Evolutionary conservation across 2,113 vertebrate species (phyloP), one percentile per base, ranked within the genome.

Genomic region (Leptosomus discolor): DNA sequence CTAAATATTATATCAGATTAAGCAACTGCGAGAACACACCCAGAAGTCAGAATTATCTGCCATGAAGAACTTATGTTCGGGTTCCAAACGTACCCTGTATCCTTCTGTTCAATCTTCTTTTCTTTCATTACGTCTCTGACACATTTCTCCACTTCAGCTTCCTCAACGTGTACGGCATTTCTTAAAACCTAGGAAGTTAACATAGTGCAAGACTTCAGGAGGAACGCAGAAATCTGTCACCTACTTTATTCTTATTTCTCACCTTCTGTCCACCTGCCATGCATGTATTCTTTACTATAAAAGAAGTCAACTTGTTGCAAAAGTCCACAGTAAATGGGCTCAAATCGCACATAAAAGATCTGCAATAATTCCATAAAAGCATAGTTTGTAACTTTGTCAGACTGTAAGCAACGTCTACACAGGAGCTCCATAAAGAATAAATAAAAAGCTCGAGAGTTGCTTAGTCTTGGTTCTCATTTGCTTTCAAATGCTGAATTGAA

Each of bases 101-200:
- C 98, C 95, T 98, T 98, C 95, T 99, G 98, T 11, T 97, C 89
- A 85, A 98, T 97, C 27, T 97, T 98, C 98, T 99, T 99, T 90
- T 98, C 99, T 92, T 97, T 98, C 97, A 99, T 99, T 81, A 99
- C 98, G 73, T 98, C 97, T 41, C 90, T 95, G 82, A 99, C 98
- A 91, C 95, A 98, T 63, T 95, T 97, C 81, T 98, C 98, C 90
- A 99, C 97, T 61, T 98, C 92, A 50, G 95, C 97, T 92, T 98
- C 98, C 57, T 92, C 97, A 74, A 95, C 93, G 19, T 95, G 74
- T 78, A 99, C 95, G 11, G 99, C 98, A 53, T 93, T 95, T 98
- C 97, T 98, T 92, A 99, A 98, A 86, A 99, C 96, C 99, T 99
- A 68, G 69, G 37, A 69, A 92, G 54, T 60, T 57, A 58, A 57